Percentiles rank a stretch among this genome's conserved stretches.
These are phyloP conservation scores for Polietes domitor DNA, from an alignment of 2,888 invertebrate species.

Conservation along the genomic window DNA sequence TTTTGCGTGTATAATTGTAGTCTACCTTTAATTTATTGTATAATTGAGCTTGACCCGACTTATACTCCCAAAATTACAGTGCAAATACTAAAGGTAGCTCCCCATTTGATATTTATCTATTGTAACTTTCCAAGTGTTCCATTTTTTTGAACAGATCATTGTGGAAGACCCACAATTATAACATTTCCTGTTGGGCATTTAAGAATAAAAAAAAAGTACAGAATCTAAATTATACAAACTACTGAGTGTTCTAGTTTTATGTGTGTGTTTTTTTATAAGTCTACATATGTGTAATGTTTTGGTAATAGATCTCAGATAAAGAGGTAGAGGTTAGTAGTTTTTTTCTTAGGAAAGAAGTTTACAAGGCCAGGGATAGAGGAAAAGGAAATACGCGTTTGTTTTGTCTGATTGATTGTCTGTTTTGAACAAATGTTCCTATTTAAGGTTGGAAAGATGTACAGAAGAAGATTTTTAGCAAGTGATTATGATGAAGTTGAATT, in stretches of 20 bases:
- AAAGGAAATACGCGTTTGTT: conserved; percentile 45
- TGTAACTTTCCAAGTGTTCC: no score
- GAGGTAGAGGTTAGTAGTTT: neutral
- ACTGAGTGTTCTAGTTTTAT: neutral
- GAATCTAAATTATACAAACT: conserved; percentile 51
- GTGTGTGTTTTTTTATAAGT: neutral
- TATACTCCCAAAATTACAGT: no score
- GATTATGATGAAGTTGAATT: conserved; percentile 29
- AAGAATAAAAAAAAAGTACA: conserved; percentile 11
- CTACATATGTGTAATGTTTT: conserved; percentile 15
- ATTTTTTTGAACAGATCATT: no score
- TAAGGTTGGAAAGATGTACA: neutral
- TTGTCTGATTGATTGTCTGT: neutral
- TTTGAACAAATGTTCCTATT: neutral
- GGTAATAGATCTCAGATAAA: neutral
- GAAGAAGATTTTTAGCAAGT: neutral
- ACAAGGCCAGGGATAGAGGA: conserved; percentile 33
- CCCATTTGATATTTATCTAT: no score
- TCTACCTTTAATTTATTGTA: no score
- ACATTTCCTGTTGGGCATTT: conserved; percentile 41
- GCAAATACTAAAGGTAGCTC: no score
- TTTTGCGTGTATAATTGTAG: no score
- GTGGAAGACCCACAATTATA: neutral
- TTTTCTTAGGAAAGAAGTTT: neutral
- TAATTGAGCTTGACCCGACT: no score